Evolutionary conservation across 1,140 invertebrate genomes (phyloP), one percentile per base, ranked within the genome.

Genomic region (Cryptotermes secundus): DNA sequence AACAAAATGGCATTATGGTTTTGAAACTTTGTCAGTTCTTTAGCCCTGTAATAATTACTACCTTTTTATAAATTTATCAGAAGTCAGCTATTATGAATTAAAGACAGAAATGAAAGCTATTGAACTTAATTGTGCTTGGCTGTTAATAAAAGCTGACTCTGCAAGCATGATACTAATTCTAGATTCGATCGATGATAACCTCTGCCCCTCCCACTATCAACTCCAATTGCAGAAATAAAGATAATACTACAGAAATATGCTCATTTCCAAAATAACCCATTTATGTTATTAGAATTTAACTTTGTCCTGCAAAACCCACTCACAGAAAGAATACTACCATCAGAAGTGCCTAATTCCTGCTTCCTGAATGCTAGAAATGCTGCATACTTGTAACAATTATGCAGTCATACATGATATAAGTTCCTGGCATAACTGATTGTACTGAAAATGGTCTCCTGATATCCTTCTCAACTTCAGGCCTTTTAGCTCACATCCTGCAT

Each of bases 381-480:
- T 49, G 45, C 45, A 49, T 19, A 49, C 45, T 49, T 19, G 3
- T 22, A 49, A 49, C 45, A 49, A 16, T 72, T 91, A 95, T 89
- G 95, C 95, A 86, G 94, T 95, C 90, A 98, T 95, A 88, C 96
- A 96, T 80, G 95, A 95, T 80, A 98, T 96, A 83, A 98, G 90
- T 88, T 97, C 96, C 88, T 97, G 95, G 90, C 97, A 98, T 26
- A 98, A 92, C 88, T 96, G 96, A 85, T 95, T 96, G 88, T 98
- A 98, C 88, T 97, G 95, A 85, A 95, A 91, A 89, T 96, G 96
- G 90, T 98, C 97, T 4, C 97, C 97, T 0, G 96, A 97, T 86
- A 98, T 97, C 88, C 96, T 92, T 84, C 97, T 90, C 92, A 98
- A 94, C 88, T 97, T 97, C 85, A 98, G 92, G 14, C 96, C 96